Base-by-base conservation (phyloP, 1,140 invertebrate genomes). In the Nebria ingens region DNA sequence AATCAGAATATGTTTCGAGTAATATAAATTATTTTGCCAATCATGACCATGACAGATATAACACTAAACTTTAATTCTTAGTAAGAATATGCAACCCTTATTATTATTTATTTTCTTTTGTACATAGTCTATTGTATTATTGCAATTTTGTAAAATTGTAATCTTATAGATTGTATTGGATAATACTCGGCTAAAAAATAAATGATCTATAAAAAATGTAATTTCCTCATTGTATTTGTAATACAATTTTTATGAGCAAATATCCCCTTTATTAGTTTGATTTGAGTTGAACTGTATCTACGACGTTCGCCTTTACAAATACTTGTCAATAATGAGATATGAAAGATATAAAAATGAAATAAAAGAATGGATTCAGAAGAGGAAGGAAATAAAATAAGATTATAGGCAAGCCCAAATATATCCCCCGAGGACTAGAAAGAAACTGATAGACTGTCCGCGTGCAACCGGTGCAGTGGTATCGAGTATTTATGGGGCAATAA, bases 331-430 rank as follows among this genome's bases (percentile, higher is more conserved):
- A 61, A 61, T 61, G 59, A 61, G 56, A 61, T 58, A 61, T 61
- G 58, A 57, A 61, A 54, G 55, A 58, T 52, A 61, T 61, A 61
- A 61, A 61, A 61, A 55, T 58, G 57, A 61, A 56, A 61, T 61
- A 61, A 61, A 61, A 58, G 59, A 61, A 61, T 61, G 59, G 57
- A 45, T 45, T 45, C 17, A 45, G 40, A 45, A n/a, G 40, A 45
- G 40, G 15, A 45, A 17, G 3, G 15, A 45, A 45, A 45, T 45
- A 45, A 45, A 45, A 45, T 17, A 45, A 45, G 40, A 17, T 45
- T 45, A 45, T 45, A 45, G 40, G 40, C 40, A 45, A 45, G 9
- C 40, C 40, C 3, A 17, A 17, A 45, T 12, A 4, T 12, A 12
- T 45, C 40, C 40, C 40, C 4, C 3, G 17, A 17, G 40, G 17